Percentiles rank a stretch among this genome's conserved stretches.
These are phyloP conservation scores for Sebastes minor DNA, from an alignment of 2,797 vertebrate genomes.

Conservation along the genomic window DNA sequence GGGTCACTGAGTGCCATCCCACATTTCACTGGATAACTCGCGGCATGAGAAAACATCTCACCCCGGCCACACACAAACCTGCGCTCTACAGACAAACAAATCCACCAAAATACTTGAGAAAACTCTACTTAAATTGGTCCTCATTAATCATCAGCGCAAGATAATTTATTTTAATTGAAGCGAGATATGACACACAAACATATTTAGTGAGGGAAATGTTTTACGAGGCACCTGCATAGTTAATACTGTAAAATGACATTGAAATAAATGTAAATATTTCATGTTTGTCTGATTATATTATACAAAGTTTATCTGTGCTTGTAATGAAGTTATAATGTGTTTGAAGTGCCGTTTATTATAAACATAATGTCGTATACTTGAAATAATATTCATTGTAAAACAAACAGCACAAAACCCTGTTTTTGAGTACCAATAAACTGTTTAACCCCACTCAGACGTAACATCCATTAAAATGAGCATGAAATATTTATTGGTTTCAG, in stretches of 20 bases:
- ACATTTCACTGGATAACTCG: constrained; percentile 3
- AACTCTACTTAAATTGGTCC: neutral
- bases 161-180: constrained; percentile 3
- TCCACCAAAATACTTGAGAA: neutral
- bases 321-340: neutral
- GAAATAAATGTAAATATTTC: neutral
- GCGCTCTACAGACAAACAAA: neutral
- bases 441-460: neutral
- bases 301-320: neutral
- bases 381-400: neutral
- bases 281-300: neutral
- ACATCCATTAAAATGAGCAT: neutral
- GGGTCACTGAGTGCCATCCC: neutral
- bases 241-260: neutral
- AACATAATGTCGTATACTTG: neutral
- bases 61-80: neutral
- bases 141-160: neutral
- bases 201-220: neutral
- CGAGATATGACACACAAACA: neutral
- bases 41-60: neutral
- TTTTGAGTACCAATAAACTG: neutral
- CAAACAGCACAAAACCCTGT: neutral
- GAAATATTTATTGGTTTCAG: neutral
- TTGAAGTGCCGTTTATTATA: neutral
- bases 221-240: neutral